A percentile compares a stretch with the other conserved stretches of the same genome.
phyloP scores from a whole-genome alignment of 2,113 vertebrate genomes.

The Eonycteris spelaea region DNA sequence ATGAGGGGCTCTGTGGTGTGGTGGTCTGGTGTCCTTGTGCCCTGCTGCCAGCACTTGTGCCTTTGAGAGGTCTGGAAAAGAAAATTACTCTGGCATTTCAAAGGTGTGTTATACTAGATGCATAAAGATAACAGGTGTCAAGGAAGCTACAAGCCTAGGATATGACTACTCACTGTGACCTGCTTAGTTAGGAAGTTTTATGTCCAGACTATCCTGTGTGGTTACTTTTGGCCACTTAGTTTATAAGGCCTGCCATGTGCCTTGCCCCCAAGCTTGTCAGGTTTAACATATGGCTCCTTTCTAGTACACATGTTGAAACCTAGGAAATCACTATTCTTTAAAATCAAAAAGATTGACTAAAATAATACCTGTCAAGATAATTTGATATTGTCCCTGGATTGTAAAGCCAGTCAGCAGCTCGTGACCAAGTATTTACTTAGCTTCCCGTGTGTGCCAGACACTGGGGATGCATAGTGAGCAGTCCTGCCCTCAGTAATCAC shows the following conservation, averaged over 20 bases:
- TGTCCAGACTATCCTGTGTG: background rate
- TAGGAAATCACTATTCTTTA: background rate
- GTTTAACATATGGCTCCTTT: background rate
- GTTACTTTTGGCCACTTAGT: background rate
- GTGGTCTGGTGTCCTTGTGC: background rate
- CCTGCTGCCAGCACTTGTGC: background rate
- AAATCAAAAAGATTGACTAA: background rate
- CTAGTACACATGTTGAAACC: background rate
- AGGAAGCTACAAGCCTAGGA: background rate
- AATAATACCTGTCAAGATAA: background rate
- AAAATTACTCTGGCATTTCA: background rate
- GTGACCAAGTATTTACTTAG: background rate
- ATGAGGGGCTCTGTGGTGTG: background rate
- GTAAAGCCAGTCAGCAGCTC: background rate
- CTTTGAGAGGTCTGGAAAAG: background rate
- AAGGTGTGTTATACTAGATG: background rate
- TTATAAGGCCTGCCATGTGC: background rate
- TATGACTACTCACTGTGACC: background rate
- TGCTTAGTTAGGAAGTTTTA: background rate
- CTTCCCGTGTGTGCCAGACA: background rate
- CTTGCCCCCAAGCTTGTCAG: background rate
- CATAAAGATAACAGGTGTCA: background rate
- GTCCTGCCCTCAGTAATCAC: background rate
- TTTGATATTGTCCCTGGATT: background rate
- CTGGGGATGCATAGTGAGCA: too few relatives aligned